Conservation (phyloP, 1,140 invertebrate genomes). For the Drosophila sechellia region DNA sequence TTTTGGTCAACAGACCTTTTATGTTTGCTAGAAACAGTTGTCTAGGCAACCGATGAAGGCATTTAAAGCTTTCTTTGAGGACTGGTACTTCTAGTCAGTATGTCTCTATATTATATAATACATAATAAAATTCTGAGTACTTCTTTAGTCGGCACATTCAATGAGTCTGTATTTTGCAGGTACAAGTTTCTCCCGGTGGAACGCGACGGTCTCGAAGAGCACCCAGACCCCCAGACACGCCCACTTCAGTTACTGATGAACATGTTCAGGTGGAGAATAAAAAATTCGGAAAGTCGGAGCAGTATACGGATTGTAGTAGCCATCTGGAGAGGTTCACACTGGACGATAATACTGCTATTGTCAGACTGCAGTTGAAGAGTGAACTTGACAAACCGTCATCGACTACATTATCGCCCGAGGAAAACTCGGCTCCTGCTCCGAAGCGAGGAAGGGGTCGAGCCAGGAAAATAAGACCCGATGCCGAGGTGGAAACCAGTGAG, state of each 20-base stretch:
- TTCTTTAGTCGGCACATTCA: slow-evolving; percentile 8
- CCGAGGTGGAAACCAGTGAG: slow-evolving; percentile 19
- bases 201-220: slow-evolving; percentile 67
- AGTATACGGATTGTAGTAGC: not conserved
- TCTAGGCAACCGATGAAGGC: slow-evolving; percentile 26
- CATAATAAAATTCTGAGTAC: not conserved
- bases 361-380: slow-evolving; percentile 44
- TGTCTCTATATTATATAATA: too few relatives aligned
- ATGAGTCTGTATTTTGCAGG: slow-evolving; percentile 48
- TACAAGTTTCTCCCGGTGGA: slow-evolving; percentile 48
- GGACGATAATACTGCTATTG: slow-evolving; percentile 8
- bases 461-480: slow-evolving; percentile 64
- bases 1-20: slow-evolving; percentile 7
- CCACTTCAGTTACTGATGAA: slow-evolving; percentile 7
- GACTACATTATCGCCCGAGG: slow-evolving; percentile 3
- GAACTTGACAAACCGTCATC: slow-evolving; percentile 50
- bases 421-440: slow-evolving; percentile 26
- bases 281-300: not conserved
- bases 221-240: slow-evolving; percentile 56
- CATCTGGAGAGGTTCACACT: not conserved
- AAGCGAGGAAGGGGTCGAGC: slow-evolving; percentile 77
- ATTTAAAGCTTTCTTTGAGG: slow-evolving; percentile 17
- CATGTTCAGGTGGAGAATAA: not conserved
- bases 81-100: not conserved
- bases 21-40: slow-evolving; percentile 39